Conservation (phyloP, 2,797 vertebrate species). For the Artibeus lituratus region DNA sequence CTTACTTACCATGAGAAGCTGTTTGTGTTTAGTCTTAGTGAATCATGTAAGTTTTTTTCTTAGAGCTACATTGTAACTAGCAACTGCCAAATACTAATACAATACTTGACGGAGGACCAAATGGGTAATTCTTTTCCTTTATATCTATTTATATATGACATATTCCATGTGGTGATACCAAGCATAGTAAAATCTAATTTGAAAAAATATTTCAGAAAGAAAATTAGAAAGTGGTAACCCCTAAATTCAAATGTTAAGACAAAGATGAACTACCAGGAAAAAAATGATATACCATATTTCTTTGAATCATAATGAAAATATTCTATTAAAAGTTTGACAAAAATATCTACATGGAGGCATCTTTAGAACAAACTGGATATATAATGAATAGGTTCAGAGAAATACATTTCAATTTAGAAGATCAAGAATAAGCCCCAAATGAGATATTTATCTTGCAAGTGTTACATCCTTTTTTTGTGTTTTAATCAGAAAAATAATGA, state of each 20-base stretch:
- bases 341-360: neutral
- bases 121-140: neutral
- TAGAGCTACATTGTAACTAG: neutral
- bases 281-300: neutral
- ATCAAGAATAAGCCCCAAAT: neutral
- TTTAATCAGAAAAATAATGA: neutral
- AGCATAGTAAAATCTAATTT: neutral
- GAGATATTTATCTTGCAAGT: neutral
- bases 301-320: neutral
- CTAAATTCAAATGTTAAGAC: conserved; percentile 28
- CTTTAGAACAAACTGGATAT: neutral
- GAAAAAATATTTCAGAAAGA: neutral
- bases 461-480: neutral
- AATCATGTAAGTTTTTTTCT: neutral
- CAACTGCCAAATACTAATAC: conserved; percentile 29
- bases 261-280: neutral
- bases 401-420: conserved; percentile 10
- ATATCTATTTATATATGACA: neutral
- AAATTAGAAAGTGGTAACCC: neutral
- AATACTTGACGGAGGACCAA: neutral
- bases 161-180: neutral
- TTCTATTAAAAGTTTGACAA: conserved; percentile 10
- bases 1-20: neutral
- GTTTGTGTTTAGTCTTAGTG: neutral
- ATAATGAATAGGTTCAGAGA: neutral